Evolutionary conservation across 2,113 vertebrate species (phyloP).

Genomic region (Quiscalus mexicanus): DNA sequence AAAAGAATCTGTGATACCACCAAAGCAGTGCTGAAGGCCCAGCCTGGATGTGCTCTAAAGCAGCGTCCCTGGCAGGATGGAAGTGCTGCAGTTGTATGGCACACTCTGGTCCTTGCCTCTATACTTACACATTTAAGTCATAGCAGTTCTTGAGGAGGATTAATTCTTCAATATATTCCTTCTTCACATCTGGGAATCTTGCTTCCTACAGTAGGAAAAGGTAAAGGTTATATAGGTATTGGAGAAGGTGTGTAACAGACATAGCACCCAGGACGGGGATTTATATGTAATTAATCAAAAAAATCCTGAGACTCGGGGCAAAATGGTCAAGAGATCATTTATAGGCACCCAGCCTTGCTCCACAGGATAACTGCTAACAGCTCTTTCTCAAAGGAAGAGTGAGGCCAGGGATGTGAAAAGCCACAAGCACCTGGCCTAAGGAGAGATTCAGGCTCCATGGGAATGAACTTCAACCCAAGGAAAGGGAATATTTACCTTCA

Average conservation of each 20-base stretch:
- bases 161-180: constrained; percentile 78
- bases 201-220: constrained; percentile 73
- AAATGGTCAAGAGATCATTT: neutral
- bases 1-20: neutral
- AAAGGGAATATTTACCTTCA: neutral
- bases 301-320: neutral
- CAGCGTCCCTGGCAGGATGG: neutral
- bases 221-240: neutral
- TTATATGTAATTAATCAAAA: neutral
- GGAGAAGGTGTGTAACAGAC: neutral
- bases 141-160: constrained; percentile 78
- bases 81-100: neutral
- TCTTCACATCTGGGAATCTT: constrained; percentile 80
- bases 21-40: neutral
- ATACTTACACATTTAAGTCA: constrained; percentile 83
- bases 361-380: neutral
- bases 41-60: neutral
- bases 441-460: accelerated
- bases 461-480: neutral
- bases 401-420: neutral
- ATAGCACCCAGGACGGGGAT: neutral
- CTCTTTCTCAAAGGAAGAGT: neutral
- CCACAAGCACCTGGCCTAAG: neutral
- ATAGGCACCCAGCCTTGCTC: neutral
- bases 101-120: neutral